Percentiles rank a stretch among this genome's conserved stretches.
These are phyloP conservation scores for Seira musarum DNA, from an alignment of 2,888 invertebrate genomes.

Conservation along the genomic window DNA sequence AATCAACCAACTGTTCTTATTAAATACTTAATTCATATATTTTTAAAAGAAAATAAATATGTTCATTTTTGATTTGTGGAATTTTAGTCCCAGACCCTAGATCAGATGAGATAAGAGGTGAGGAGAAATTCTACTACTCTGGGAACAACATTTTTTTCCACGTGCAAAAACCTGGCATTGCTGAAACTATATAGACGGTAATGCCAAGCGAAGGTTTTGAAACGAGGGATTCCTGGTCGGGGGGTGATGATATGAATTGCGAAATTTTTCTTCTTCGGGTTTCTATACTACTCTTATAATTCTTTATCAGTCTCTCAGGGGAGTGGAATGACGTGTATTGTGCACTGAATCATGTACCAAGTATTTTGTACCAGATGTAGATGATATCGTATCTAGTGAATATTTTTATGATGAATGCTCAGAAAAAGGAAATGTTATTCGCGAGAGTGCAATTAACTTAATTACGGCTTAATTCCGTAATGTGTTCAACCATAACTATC, in stretches of 20 bases:
- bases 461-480: background rate
- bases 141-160: too few species aligned
- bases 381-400: background rate
- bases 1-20: slow-evolving; percentile 15
- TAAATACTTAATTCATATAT: background rate
- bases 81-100: too few species aligned
- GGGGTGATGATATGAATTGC: slow-evolving; percentile 3
- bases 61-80: background rate
- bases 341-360: too few species aligned
- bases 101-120: too few species aligned
- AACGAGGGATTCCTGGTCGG: background rate
- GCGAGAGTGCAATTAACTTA: background rate
- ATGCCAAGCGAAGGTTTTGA: background rate
- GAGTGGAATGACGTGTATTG: too few species aligned
- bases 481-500: too few species aligned
- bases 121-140: too few species aligned
- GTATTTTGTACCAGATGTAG: background rate
- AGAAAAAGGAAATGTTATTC: background rate
- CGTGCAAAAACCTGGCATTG: background rate
- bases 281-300: background rate
- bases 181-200: background rate
- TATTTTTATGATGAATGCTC: background rate
- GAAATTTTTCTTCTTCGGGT: too few species aligned
- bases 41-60: background rate
- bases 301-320: too few species aligned